Evolutionary conservation across 2,113 vertebrate genomes (phyloP), one percentile per base, ranked within the genome.

Genomic region (Bolborhynchus lineola): DNA sequence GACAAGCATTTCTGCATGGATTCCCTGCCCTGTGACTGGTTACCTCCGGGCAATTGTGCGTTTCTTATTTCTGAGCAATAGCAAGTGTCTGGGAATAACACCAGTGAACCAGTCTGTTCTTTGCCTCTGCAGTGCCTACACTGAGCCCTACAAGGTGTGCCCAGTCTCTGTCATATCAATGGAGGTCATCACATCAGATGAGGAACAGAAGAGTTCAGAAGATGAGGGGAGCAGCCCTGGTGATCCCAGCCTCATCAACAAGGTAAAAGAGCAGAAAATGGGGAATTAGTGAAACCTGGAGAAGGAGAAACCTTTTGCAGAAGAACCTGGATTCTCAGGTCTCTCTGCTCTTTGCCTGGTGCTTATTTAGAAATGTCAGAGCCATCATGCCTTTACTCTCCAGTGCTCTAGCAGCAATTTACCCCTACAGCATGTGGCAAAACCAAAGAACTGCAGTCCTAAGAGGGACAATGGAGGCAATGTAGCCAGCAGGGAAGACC

Each of bases 181-280:
- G 49, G 97, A 98, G 91, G 93, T 96, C 18, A 6, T 97, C 63
- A 90, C 97, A 3, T 94, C 98, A 1, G 99, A 99, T 7, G 99
- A 99, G 83, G 99, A 99, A 87, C 98, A 99, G 12, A 98, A 98
- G 24, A 99, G 99, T 94, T 99, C 99, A 6, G 99, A 99, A 97
- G 99, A 99, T 8, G 99, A 99, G 5, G 99, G 99, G 16, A 72
- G 62, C 37, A 97, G 97, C n/a, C 90, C 65, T 2, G 95, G 91
- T 33, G 99, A 99, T 78, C 82, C 98, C 82, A 97, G 96, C 76
- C 97, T 98, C 87, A 95, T 98, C 77, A 97, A 96, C 91, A 99
- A 99, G 98, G 99, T 99, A 98, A 95, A 92, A 44, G 26, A 28
- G 13, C 28, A 47, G 42, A 42, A 89, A 84, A 47, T n/a, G n/a